Conservation (phyloP, 1,140 invertebrate genomes). For the Capitella teleta region DNA sequence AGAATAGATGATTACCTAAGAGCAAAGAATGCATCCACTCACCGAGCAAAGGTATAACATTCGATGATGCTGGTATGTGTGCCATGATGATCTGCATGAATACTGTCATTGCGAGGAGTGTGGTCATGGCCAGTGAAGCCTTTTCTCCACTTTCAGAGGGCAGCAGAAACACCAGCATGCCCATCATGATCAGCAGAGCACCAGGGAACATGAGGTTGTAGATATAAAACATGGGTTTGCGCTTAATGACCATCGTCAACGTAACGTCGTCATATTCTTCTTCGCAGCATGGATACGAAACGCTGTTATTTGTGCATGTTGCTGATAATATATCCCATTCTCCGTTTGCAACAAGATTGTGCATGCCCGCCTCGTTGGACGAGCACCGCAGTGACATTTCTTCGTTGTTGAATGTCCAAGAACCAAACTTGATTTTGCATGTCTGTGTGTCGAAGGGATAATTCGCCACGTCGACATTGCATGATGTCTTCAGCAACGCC, state of each 20-base stretch:
- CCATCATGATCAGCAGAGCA: slow-evolving; percentile 66
- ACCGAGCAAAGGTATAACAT: slow-evolving; percentile 52
- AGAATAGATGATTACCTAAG: too few species aligned
- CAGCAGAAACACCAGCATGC: slow-evolving; percentile 76
- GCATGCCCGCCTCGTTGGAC: neutral
- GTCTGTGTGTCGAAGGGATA: slow-evolving; percentile 86
- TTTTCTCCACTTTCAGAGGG: slow-evolving; percentile 63
- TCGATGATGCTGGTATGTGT: slow-evolving; percentile 86
- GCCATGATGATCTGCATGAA: slow-evolving; percentile 64
- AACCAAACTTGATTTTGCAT: slow-evolving; percentile 75
- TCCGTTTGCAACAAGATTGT: neutral
- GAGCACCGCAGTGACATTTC: slow-evolving; percentile 51
- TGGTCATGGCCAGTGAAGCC: slow-evolving; percentile 54
- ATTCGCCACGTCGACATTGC: slow-evolving; percentile 82
- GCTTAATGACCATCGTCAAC: slow-evolving; percentile 38
- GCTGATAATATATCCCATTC: neutral
- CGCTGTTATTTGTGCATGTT: neutral
- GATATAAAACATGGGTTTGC: slow-evolving; percentile 73
- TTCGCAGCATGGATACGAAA: slow-evolving; percentile 9
- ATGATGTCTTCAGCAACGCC: slow-evolving; percentile 95
- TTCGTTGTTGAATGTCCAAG: slow-evolving; percentile 67
- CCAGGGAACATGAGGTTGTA: slow-evolving; percentile 78
- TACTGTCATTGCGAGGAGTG: slow-evolving; percentile 37
- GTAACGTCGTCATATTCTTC: slow-evolving; percentile 22
- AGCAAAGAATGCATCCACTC: too few species aligned